These are phyloP conservation scores for Drosophila kambysellisi DNA, from an alignment of 2,888 invertebrate genomes.

Conservation along the genomic window DNA sequence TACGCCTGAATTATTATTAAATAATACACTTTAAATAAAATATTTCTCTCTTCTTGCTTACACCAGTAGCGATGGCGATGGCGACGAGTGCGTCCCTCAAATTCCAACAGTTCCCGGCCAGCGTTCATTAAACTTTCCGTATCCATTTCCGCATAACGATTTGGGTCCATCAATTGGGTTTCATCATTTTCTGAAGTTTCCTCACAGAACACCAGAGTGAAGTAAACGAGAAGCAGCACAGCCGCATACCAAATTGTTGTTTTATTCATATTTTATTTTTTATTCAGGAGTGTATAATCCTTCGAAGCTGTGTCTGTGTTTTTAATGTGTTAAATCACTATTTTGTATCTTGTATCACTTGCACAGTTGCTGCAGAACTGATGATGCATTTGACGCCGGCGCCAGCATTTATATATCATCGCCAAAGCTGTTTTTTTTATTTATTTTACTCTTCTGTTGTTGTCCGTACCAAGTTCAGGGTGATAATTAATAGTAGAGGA, in stretches of 20 bases:
- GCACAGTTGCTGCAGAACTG: slow-evolving; percentile 68
- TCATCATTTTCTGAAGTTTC: slow-evolving; percentile 42
- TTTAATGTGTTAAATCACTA: slow-evolving; percentile 28
- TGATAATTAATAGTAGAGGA: slow-evolving; percentile 66
- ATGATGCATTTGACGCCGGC: slow-evolving; percentile 57
- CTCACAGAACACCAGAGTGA: slow-evolving; percentile 75
- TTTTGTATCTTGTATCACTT: slow-evolving; percentile 30
- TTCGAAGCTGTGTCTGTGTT: slow-evolving; percentile 5
- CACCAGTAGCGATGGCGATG: slow-evolving; percentile 70
- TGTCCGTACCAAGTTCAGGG: slow-evolving; percentile 63
- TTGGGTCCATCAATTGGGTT: slow-evolving; percentile 43
- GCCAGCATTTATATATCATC: slow-evolving; percentile 64
- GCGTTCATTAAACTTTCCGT: slow-evolving; percentile 46
- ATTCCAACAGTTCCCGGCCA: slow-evolving; percentile 66
- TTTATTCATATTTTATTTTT: slow-evolving; percentile 69
- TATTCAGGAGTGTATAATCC: slow-evolving; percentile 42
- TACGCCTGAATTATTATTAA: slow-evolving; percentile 30
- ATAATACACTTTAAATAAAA: slow-evolving; percentile 9
- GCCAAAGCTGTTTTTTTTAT: slow-evolving; percentile 4
- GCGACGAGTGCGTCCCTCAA: slow-evolving; percentile 74
- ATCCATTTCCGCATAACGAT: slow-evolving; percentile 32
- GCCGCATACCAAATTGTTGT: slow-evolving; percentile 71
- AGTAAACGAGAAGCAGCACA: slow-evolving; percentile 72
- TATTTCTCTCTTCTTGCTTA: slow-evolving; percentile 42
- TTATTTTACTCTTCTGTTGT: slow-evolving; percentile 20